Evolutionary conservation across 2,113 vertebrate species (phyloP).

Genomic region (Ceratotherium simum): DNA sequence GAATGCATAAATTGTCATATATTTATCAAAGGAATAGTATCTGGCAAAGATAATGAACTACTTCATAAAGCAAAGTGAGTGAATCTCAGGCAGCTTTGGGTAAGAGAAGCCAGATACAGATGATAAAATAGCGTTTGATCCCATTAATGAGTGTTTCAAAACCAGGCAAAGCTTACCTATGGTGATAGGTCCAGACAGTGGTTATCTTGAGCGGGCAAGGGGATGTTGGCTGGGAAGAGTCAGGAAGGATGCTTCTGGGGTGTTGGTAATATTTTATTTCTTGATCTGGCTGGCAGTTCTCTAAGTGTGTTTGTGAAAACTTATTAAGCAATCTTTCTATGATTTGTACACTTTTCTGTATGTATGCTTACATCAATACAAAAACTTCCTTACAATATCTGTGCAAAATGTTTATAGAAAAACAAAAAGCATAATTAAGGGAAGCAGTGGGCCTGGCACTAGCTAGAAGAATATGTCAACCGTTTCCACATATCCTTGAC

Average conservation of each 20-base stretch:
- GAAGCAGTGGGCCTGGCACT: neutral
- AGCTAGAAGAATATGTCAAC: neutral
- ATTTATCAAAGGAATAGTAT: neutral
- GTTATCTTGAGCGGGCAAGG: neutral
- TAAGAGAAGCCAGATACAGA: neutral
- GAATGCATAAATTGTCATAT: neutral
- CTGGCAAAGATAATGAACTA: neutral
- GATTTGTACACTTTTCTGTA: neutral
- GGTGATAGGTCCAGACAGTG: neutral
- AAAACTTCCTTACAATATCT: conserved; percentile 19
- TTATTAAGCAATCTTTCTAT: neutral
- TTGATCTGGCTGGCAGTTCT: neutral
- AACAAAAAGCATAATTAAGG: neutral
- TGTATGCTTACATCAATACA: neutral
- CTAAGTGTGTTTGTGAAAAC: neutral
- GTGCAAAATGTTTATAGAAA: neutral
- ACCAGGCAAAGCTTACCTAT: neutral
- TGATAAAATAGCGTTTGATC: neutral
- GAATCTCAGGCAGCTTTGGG: neutral
- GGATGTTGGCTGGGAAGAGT: neutral
- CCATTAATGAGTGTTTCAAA: neutral
- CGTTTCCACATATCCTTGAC: neutral
- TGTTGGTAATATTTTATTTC: neutral
- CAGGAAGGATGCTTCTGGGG: neutral
- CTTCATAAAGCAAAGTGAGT: neutral